Evolutionary conservation across 1,140 invertebrate genomes (phyloP).

Genomic region (Callitettix versicolor): DNA sequence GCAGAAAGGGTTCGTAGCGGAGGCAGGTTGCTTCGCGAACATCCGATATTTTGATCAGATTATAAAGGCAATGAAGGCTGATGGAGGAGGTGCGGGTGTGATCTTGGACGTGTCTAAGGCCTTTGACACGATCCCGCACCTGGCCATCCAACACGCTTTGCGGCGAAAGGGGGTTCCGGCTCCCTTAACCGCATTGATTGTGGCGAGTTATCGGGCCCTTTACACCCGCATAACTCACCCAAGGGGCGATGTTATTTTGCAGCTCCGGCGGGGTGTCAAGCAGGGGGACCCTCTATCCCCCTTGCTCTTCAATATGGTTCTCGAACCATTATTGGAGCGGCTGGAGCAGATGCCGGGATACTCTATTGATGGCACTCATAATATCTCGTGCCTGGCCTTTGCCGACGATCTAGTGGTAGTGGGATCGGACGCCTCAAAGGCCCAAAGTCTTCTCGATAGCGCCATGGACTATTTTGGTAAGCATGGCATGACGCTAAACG

Average conservation of each 20-base stretch:
- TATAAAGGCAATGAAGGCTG: too few species aligned
- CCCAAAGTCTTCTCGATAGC: neutral
- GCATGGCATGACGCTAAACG: neutral
- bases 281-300: conserved; percentile 30
- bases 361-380: neutral
- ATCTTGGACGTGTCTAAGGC: too few species aligned
- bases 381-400: conserved; percentile 9
- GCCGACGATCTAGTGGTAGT: conserved; percentile 17
- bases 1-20: too few species aligned
- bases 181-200: neutral
- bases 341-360: conserved; percentile 1
- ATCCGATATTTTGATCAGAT: too few species aligned
- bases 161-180: neutral
- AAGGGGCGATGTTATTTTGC: neutral
- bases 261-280: conserved; percentile 27
- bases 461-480: neutral
- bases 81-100: too few species aligned
- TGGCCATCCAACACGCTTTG: conserved; percentile 18
- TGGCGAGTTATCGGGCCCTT: neutral
- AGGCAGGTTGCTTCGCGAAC: too few species aligned
- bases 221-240: conserved; percentile 1
- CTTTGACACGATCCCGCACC: conserved; percentile 31
- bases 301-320: conserved; percentile 29
- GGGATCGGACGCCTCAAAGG: neutral
- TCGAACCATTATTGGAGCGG: conserved; percentile 22